Evolutionary conservation across 2,888 invertebrate species (phyloP), one percentile per base, ranked within the genome.

Genomic region (Hemithea aestivaria): DNA sequence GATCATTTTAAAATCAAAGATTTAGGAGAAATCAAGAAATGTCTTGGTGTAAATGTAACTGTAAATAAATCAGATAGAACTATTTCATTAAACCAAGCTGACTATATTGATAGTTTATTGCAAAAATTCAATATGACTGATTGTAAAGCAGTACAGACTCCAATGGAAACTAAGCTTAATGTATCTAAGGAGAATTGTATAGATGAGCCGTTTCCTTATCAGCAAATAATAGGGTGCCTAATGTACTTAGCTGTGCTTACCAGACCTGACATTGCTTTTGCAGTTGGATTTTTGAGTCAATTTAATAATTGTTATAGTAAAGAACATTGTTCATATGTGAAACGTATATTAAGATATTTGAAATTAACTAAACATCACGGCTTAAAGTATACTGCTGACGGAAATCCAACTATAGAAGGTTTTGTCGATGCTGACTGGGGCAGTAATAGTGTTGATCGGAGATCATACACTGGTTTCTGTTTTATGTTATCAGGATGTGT

Each of bases 301-400:
- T 26, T 26, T 26, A 26, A 26, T 26, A 26, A 26, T 26, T 26
- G 26, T 7, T 11, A 26, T 7, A 26, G 4, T 7, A 26, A 26
- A 6, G 26, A 26, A 7, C 10, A 26, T 26, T 26, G 26, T 10
- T 1, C 5, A 11, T 26, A 26, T 26, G 26, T 11, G 7, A 26
- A 26, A 7, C 10, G 26, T 11, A 7, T 26, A 11, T 11, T 26
- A 11, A 26, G 7, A 26, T 26, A 26, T 11, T 7, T 26, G 11
- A 26, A 26, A 26, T 11, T 6, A 11, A 26, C 26, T 11, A 26
- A 11, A 26, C 2, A 7, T 26, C 11, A 11, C 7, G 26, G 26
- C 2, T 7, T 26, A 26, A 26, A 26, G 11, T 26, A 27, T 27
- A n/a, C n/a, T n/a, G n/a, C n/a, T n/a, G n/a, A n/a, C n/a, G n/a